Evolutionary conservation across 2,888 invertebrate species (phyloP), one percentile per base, ranked within the genome.

Genomic region (Heliconius charithonia): DNA sequence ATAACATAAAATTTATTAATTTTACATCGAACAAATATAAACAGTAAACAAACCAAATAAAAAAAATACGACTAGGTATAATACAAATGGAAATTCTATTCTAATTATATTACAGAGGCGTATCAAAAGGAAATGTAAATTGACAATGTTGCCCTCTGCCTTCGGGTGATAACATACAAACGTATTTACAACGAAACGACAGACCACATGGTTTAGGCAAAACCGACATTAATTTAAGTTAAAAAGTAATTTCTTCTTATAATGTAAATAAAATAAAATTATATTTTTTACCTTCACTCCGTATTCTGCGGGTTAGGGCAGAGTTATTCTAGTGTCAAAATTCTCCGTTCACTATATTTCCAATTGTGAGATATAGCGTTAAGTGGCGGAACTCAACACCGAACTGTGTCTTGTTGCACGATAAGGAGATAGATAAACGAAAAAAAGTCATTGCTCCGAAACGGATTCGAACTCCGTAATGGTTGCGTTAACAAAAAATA

Each of bases 41-140:
- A 56, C 1, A 6, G 0, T 19, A 56, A 56, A 22, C 22, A 22
- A 22, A 22, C 9, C 56, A 22, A 56, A 56, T 7, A 32, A 56
- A 7, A 56, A 51, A 51, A 45, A 19, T 56, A 56, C 10, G 22
- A 22, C 22, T 3, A 22, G 0, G 19, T 56, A 56, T 22, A 56
- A 22, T 22, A 56, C 22, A 9, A 66, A 59, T 62, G 25, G 16
- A 62, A 73, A 32, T 59, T 32, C 3, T 12, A 37, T 62, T 62
- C 37, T 37, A 59, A 37, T 62, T 32, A 73, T 59, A 41, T 45
- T 37, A 65, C 65, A 72, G 29, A 72, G 63, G 63, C 27, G 62
- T 66, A 66, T 66, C 41, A 69, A 73, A 73, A 65, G 66, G 67
- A 80, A 65, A 80, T 77, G 70, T 77, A 77, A 77, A 79, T 80